A percentile compares a stretch with the other conserved stretches of the same genome.
These are phyloP conservation scores for Ochotona curzoniae DNA, from an alignment of 2,113 vertebrate species.

Conservation along the genomic window DNA sequence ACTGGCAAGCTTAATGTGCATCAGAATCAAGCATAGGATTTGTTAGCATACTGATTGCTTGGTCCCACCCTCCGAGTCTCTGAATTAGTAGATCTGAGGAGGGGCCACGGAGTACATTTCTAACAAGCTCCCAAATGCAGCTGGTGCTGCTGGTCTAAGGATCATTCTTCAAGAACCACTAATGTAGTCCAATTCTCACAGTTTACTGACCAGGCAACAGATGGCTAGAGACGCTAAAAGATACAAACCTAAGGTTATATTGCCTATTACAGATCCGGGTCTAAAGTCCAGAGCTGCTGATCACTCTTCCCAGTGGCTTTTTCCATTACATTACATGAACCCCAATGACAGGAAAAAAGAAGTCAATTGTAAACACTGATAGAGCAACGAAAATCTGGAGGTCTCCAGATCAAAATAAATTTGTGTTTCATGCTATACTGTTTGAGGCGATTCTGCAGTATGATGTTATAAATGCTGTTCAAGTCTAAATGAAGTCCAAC, in stretches of 20 bases:
- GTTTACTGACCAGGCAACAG: neutral
- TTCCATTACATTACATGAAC: neutral
- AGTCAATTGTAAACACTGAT: neutral
- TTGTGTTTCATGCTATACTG: neutral
- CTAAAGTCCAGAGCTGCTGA: neutral
- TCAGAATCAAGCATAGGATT: neutral
- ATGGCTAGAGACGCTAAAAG: neutral
- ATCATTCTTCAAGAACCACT: neutral
- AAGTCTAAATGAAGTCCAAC: neutral
- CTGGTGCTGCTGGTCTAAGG: neutral
- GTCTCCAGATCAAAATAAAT: conserved; percentile 3
- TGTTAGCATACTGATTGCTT: neutral
- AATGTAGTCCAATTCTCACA: neutral
- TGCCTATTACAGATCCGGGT: neutral
- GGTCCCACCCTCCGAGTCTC: neutral
- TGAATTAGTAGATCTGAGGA: neutral
- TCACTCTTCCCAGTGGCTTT: neutral
- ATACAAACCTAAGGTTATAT: neutral
- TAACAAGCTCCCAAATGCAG: neutral
- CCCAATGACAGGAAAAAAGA: neutral
- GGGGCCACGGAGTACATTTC: neutral
- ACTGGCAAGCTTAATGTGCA: neutral
- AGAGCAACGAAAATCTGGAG: conserved; percentile 18
- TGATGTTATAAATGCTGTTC: neutral
- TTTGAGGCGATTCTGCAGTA: neutral